A percentile compares a stretch with the other conserved stretches of the same genome.
Conservation (phyloP, 64 coral and sea anemone species). For the Catalaphyllia jardinei region DNA sequence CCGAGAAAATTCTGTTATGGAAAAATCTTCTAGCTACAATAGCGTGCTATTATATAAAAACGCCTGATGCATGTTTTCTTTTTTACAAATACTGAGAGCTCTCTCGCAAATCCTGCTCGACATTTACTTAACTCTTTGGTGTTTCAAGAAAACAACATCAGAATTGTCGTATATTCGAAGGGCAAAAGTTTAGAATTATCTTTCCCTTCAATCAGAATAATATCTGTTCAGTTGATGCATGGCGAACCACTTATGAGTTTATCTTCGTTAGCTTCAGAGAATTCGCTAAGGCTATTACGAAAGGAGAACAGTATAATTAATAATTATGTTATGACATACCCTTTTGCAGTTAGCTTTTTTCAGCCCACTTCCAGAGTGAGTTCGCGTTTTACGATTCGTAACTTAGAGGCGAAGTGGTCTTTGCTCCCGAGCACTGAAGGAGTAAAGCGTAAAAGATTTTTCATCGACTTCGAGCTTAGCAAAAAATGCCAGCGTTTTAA, state of each 20-base stretch:
- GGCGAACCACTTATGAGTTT: slow-evolving; percentile 2
- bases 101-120: neutral
- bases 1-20: neutral
- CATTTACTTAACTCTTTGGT: too few relatives aligned
- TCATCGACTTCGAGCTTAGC: neutral
- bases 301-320: neutral
- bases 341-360: neutral
- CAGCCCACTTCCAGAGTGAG: neutral
- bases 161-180: neutral
- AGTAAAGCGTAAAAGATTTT: too few relatives aligned
- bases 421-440: neutral
- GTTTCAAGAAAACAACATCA: neutral
- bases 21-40: neutral
- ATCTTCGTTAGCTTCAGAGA: neutral
- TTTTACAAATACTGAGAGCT: neutral
- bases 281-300: slow-evolving; percentile 6
- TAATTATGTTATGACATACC: neutral
- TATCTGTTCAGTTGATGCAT: slow-evolving; percentile 7
- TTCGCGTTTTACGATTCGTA: neutral
- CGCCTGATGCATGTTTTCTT: too few relatives aligned
- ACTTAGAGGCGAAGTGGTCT: neutral
- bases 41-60: too few relatives aligned
- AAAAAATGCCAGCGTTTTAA: neutral
- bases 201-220: slow-evolving; percentile 24
- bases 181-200: neutral